Base-by-base conservation (phyloP, 2,113 vertebrate species). In the Bothrops jararaca region DNA sequence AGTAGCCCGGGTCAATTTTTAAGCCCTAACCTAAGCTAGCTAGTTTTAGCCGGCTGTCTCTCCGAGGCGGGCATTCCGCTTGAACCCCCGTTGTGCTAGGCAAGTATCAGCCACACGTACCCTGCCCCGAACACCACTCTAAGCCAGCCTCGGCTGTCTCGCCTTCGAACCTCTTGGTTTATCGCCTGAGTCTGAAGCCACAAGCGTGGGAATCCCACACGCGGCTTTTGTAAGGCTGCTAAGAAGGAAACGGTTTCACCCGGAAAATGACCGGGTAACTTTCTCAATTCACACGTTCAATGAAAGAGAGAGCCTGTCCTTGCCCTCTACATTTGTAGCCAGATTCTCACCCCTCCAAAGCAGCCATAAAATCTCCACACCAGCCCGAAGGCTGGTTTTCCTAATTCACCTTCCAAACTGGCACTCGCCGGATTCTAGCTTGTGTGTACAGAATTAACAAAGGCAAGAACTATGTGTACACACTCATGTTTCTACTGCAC, bases 181-280 rank as follows among this genome's bases (percentile, higher is more conserved):
- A 69, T 34, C 94, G 53, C 58, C 91, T 92, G 58, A 13, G 34
- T 23, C 90, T 48, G 2, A 91, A 92, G 91, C 92, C 93, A 89
- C 94, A 80, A 91, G 20, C 92, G 92, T 22, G 3, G 15, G 89
- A 69, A 22, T 24, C 54, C 94, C 56, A 95, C 95, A 93, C 94
- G 94, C 95, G 92, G 90, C 91, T 11, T 74, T 45, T 26, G 92
- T 85, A 29, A 57, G 4, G 22, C 87, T 91, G 26, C 9, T 18
- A 15, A 24, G 18, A 88, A 57, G 93, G 11, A n/a, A 57, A 60
- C 0, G 1, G 85, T 94, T 91, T 45, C 52, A 13, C 13, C 29
- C 29, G 3, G 64, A 91, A 48, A 94, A 90, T 89, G 29, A 15
- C 7, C 34, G 29, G 26, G 4, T 53, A 5, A 10, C 89, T 89